phyloP scores from a whole-genome alignment of 2,113 vertebrate species.

The Leucopternis melanops region DNA sequence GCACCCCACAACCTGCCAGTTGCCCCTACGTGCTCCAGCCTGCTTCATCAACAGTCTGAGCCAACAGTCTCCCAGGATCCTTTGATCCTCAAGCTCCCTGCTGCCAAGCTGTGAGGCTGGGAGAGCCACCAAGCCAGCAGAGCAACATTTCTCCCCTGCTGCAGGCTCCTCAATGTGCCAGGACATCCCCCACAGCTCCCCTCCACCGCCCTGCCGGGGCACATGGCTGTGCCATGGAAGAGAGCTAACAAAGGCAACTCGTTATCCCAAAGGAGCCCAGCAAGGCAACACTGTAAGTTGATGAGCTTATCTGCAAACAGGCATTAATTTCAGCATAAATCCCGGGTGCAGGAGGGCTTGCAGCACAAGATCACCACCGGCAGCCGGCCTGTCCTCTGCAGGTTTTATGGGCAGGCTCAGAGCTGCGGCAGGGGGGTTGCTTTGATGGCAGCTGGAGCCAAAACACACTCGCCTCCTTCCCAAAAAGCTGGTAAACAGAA shows the following conservation, averaged over 20 bases:
- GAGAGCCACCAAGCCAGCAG: slow-evolving; percentile 54
- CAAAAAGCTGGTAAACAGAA: neutral
- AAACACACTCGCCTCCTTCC: neutral
- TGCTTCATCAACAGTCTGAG: neutral
- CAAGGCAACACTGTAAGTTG: accelerated
- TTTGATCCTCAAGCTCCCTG: neutral
- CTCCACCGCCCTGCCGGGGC: neutral
- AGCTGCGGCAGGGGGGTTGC: accelerated
- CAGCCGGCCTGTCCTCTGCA: neutral
- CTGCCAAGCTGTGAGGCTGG: neutral
- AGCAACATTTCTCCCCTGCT: slow-evolving; percentile 40
- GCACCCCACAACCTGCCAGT: neutral
- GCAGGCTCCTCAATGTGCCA: neutral
- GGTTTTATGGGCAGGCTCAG: neutral
- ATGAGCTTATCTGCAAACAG: neutral
- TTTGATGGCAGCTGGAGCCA: neutral
- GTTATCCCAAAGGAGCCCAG: neutral
- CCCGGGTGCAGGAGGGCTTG: accelerated
- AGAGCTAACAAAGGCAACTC: neutral
- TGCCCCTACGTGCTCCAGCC: neutral
- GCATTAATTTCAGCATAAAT: neutral
- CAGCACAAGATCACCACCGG: neutral
- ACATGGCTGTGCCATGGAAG: accelerated
- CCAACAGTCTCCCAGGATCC: neutral
- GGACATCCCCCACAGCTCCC: neutral